These are phyloP conservation scores for Euzophera pinguis DNA, from an alignment of 2,888 invertebrate genomes.

Conservation along the genomic window DNA sequence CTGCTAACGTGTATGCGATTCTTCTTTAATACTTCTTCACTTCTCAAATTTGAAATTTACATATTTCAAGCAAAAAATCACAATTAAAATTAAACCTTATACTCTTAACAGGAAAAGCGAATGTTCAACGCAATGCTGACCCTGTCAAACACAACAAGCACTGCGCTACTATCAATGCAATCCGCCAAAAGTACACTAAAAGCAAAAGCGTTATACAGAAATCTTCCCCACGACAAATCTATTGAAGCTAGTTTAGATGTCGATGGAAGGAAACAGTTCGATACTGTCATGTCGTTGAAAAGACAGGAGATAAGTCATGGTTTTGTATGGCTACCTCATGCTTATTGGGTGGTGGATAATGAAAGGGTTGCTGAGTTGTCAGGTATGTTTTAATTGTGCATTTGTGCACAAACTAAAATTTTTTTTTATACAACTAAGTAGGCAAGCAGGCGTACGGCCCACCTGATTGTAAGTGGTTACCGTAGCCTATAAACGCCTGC, in stretches of 20 bases:
- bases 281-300: conserved; percentile 81
- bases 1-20: no score
- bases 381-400: conserved; percentile 59
- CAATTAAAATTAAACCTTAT: not conserved
- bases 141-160: conserved; percentile 59
- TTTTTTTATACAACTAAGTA: no score
- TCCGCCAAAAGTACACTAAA: conserved; percentile 83
- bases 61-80: not conserved
- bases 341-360: conserved; percentile 86
- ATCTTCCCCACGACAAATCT: conserved; percentile 83
- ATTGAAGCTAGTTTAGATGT: conserved; percentile 86
- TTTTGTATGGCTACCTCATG: conserved; percentile 84
- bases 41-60: no score
- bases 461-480: no score
- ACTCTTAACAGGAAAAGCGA: conserved; percentile 59
- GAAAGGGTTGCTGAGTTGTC: conserved; percentile 85
- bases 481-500: no score
- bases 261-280: conserved; percentile 85
- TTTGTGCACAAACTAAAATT: not conserved
- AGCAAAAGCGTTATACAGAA: conserved; percentile 86
- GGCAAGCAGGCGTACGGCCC: no score
- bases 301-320: conserved; percentile 82
- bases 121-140: conserved; percentile 65
- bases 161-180: conserved; percentile 80
- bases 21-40: no score